These are phyloP conservation scores for Uropsilus gracilis DNA, from an alignment of 2,113 vertebrate species.

Conservation along the genomic window DNA sequence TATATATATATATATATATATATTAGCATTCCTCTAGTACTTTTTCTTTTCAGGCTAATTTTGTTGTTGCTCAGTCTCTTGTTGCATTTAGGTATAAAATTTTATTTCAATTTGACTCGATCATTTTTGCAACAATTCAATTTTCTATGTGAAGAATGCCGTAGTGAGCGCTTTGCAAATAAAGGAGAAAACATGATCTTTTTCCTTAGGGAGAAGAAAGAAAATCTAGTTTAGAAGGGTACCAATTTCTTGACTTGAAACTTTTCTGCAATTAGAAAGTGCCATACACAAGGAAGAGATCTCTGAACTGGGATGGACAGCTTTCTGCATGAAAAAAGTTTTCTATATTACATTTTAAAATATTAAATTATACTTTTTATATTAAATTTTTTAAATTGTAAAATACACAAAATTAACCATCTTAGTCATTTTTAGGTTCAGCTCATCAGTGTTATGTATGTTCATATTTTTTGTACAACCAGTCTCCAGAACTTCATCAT, in stretches of 20 bases:
- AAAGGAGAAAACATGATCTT: not conserved
- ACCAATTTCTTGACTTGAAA: not conserved
- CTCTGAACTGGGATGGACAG: not conserved
- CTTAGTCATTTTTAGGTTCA: not conserved
- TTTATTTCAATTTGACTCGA: not conserved
- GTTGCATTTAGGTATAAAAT: slow-evolving; percentile 30
- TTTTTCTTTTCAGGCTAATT: slow-evolving; percentile 3
- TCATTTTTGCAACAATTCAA: slow-evolving; percentile 13
- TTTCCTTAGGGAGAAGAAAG: slow-evolving; percentile 12
- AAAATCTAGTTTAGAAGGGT: not conserved
- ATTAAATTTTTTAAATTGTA: not conserved
- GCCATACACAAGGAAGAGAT: not conserved
- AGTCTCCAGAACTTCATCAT: not conserved
- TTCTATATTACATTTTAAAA: not conserved
- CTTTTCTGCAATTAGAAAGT: not conserved
- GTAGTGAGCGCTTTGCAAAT: not conserved
- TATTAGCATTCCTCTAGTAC: not conserved
- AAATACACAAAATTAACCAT: not conserved
- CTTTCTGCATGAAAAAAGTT: not conserved
- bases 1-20: not conserved
- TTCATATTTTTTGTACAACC: not conserved
- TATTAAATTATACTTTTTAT: not conserved
- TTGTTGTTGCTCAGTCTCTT: slow-evolving; percentile 10
- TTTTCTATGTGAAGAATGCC: not conserved
- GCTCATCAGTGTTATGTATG: not conserved